These are phyloP conservation scores for Nyctibius bracteatus DNA, from an alignment of 2,113 vertebrate genomes.

Conservation along the genomic window DNA sequence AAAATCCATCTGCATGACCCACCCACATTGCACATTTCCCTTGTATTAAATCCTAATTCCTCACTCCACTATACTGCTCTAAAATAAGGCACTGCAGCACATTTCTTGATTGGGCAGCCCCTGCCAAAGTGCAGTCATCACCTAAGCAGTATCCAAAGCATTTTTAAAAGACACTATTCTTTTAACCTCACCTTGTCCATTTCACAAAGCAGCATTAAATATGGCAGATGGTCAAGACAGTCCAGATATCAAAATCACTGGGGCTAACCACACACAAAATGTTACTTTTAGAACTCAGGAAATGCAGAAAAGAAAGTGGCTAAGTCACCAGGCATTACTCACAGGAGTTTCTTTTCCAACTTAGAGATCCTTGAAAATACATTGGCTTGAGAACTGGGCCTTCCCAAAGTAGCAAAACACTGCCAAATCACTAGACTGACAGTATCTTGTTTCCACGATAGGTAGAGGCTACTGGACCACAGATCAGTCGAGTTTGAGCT, in stretches of 20 bases:
- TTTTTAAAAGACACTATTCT: not conserved
- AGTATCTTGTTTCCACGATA: not conserved
- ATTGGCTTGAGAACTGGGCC: not conserved
- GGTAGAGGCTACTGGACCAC: not conserved
- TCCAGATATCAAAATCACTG: not conserved
- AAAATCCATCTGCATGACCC: constrained; percentile 9
- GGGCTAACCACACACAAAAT: not conserved
- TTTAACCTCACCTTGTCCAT: not conserved
- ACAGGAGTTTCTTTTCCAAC: not conserved
- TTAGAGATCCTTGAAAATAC: not conserved
- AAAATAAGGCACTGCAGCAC: constrained; percentile 20
- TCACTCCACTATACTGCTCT: not conserved
- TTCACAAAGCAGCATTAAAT: not conserved
- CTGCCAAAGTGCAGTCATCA: constrained; percentile 26
- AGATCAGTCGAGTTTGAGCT: not conserved
- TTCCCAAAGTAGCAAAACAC: not conserved
- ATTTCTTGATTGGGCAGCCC: not conserved
- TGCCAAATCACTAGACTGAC: not conserved
- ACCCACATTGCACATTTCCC: constrained; percentile 5
- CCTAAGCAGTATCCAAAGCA: not conserved
- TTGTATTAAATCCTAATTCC: constrained; percentile 29
- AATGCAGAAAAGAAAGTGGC: not conserved
- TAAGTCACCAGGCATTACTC: not conserved
- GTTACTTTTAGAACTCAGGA: not conserved
- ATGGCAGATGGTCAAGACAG: not conserved